A percentile compares a stretch with the other conserved stretches of the same genome.
Evolutionary conservation across 2,797 vertebrate genomes (phyloP).

Genomic region (Tauraco hartlaubi): DNA sequence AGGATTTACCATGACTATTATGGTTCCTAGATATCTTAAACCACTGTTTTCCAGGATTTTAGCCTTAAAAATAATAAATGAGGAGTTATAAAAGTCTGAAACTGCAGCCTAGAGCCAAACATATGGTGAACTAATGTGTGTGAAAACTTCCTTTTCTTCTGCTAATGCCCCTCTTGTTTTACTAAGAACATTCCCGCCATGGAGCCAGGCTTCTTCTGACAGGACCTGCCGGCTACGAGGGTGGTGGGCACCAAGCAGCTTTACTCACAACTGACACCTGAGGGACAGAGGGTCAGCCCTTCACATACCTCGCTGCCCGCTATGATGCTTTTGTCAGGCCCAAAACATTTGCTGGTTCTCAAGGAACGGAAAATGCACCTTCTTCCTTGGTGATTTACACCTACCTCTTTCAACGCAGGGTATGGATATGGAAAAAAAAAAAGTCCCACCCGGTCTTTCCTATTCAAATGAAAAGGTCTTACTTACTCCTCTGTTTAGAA

Average conservation of each 20-base stretch:
- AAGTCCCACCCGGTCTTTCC: neutral
- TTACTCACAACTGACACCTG: neutral
- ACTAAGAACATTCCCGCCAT: neutral
- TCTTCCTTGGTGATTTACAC: neutral
- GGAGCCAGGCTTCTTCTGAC: neutral
- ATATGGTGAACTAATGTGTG: conserved; percentile 17
- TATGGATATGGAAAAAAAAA: neutral
- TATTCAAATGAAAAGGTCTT: neutral
- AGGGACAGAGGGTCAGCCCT: neutral
- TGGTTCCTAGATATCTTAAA: neutral
- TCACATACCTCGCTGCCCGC: neutral
- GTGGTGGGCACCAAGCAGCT: neutral
- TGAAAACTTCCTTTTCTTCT: conserved; percentile 16
- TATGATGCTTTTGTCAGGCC: neutral
- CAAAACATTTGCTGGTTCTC: neutral
- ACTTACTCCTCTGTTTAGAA: neutral
- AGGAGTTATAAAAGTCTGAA: conserved; percentile 22
- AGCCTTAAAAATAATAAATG: conserved; percentile 43
- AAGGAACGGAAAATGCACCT: neutral
- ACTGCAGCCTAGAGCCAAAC: conserved; percentile 36
- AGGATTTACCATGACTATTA: neutral
- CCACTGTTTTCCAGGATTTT: neutral
- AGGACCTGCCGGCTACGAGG: neutral
- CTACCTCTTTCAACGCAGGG: neutral
- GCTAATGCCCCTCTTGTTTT: neutral